Percentiles rank a stretch among this genome's conserved stretches.
phyloP scores from a whole-genome alignment of 1,140 invertebrate genomes.

The Camponotus vicinus region DNA sequence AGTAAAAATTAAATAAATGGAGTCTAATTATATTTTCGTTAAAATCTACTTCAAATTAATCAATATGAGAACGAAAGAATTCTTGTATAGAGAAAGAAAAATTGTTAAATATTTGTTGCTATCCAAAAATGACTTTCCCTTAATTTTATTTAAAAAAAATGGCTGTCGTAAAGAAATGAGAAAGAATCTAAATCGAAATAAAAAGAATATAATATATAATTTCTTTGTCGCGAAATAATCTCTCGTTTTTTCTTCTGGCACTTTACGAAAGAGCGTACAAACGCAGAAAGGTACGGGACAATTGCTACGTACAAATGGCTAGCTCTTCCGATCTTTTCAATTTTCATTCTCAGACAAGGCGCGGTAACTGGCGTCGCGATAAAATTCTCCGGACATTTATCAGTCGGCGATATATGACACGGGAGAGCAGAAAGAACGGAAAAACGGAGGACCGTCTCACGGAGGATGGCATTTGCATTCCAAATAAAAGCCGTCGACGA shows the following conservation, averaged over 20 bases:
- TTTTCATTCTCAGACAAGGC: conserved; percentile 50
- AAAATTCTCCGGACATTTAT: conserved; percentile 61
- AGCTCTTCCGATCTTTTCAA: conserved; percentile 37
- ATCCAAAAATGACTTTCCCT: neutral
- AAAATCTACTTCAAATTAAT: neutral
- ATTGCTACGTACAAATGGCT: conserved; percentile 49
- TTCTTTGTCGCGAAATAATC: neutral
- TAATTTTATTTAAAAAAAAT: neutral
- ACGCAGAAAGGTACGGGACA: conserved; percentile 38
- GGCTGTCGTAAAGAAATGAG: neutral
- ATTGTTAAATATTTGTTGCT: neutral
- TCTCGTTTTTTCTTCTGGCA: neutral
- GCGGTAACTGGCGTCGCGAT: conserved; percentile 52
- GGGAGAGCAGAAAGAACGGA: neutral
- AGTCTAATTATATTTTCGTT: neutral
- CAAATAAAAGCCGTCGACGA: conserved; percentile 73
- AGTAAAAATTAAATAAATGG: neutral
- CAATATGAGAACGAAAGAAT: neutral
- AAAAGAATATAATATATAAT: conserved; percentile 15
- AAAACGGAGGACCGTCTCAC: conserved; percentile 35
- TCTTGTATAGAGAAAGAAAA: neutral
- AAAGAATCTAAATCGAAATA: neutral
- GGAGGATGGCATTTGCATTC: conserved; percentile 72
- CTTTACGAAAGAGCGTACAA: neutral
- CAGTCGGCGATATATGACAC: conserved; percentile 44